Conservation (phyloP, 1,140 invertebrate species). For the Lepidostoma basale region DNA sequence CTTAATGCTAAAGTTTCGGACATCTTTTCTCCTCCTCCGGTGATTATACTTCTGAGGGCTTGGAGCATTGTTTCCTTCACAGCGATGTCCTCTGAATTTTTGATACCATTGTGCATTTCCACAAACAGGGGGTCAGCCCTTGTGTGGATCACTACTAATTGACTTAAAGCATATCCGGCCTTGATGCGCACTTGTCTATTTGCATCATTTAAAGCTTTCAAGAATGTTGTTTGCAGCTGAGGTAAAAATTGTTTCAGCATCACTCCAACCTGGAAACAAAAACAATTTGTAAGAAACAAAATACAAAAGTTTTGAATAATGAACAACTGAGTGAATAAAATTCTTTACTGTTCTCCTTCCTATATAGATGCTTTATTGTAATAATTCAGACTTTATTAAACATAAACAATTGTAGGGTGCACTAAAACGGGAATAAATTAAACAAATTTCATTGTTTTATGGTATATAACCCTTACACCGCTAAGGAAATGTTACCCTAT, state of each 20-base stretch:
- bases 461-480: no score
- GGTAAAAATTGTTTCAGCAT: constrained; percentile 97
- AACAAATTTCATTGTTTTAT: no score
- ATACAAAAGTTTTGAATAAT: no score
- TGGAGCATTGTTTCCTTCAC: constrained; percentile 92
- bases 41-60: constrained; percentile 83
- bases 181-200: constrained; percentile 87
- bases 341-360: no score
- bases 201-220: constrained; percentile 90
- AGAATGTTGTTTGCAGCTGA: constrained; percentile 96
- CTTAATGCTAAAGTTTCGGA: constrained; percentile 78
- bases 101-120: constrained; percentile 87
- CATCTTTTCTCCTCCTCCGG: constrained; percentile 88
- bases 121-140: constrained; percentile 87
- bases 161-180: constrained; percentile 85
- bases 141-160: constrained; percentile 89
- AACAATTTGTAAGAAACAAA: no score
- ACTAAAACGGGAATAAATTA: no score
- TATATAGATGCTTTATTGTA: no score
- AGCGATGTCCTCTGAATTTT: constrained; percentile 80
- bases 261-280: constrained; percentile 73
- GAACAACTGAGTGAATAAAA: no score
- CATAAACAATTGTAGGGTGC: no score
- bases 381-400: no score
- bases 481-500: no score